Conservation (phyloP, 2,113 vertebrate species). For the Nycticebus coucang region DNA sequence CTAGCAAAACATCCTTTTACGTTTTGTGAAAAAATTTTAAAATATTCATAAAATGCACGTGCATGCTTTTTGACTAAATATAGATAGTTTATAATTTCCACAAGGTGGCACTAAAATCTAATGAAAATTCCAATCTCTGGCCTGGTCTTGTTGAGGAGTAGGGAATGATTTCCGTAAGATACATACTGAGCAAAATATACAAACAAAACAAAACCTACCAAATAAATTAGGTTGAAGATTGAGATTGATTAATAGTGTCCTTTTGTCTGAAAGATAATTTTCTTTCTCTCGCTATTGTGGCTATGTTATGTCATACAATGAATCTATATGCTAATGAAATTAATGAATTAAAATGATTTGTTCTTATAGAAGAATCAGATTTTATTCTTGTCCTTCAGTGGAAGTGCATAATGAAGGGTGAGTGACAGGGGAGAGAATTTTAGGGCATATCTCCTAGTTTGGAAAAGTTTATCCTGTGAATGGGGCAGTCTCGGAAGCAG, state of each 20-base stretch:
- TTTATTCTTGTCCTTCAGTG: neutral
- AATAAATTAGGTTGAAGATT: neutral
- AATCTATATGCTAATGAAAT: neutral
- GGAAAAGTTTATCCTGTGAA: neutral
- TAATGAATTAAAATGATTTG: neutral
- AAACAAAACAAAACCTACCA: neutral
- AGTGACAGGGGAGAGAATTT: neutral
- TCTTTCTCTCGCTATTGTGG: neutral
- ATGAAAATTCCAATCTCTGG: constrained; percentile 35
- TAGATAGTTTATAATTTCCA: neutral
- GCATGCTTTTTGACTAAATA: neutral
- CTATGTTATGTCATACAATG: neutral
- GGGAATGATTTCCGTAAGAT: constrained; percentile 5
- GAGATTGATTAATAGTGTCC: neutral
- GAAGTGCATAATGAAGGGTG: neutral
- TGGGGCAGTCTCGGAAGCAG: neutral
- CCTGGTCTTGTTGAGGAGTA: neutral
- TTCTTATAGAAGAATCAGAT: neutral
- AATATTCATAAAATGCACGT: constrained; percentile 8
- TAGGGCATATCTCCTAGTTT: neutral
- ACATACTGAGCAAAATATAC: no score
- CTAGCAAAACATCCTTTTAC: constrained; percentile 48
- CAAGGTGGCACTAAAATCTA: constrained; percentile 77
- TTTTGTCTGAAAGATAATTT: constrained; percentile 23
- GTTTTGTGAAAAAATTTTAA: constrained; percentile 1